Evolutionary conservation across 2,797 vertebrate species (phyloP), one percentile per base, ranked within the genome.

Genomic region (Aphelocoma californica): DNA sequence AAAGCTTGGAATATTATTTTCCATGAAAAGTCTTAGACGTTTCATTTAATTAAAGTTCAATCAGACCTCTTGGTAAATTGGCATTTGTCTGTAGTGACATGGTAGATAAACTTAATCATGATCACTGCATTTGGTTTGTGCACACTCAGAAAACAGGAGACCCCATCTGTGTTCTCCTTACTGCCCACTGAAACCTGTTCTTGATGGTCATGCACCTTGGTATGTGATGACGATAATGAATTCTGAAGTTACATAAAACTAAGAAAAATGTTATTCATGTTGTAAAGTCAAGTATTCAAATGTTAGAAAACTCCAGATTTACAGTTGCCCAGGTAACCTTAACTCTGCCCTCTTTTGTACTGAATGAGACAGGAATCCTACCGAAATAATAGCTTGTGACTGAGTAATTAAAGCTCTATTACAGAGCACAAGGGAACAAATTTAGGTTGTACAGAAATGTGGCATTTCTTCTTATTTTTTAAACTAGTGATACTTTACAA

Each of bases 361-460:
- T 79, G 92, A 96, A 91, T 71, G 84, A 97, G 95, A 88, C 77
- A 95, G 92, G 92, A 90, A 92, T 84, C 89, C 89, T 90, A 88
- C 50, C 0, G 7, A 94, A 96, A 92, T 75, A 95, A 90, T 60
- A 88, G 82, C 91, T 87, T 90, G 56, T 81, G 77, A 90, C 93
- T 90, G 81, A 86, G 62, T 90, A 94, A 92, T 96, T 94, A 91
- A 94, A 90, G 77, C 82, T 81, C 84, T 96, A 25, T 90, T 72
- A 92, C 77, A 83, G 77, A 91, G 81, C 85, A 86, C 32, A 80
- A 50, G 56, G 70, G 85, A 91, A 72, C 58, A 84, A 91, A 88
- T 86, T 91, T n/a, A 92, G 64, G 58, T 45, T 34, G 87, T 45
- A 65, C 3, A 14, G 57, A 91, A 86, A 88, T 72, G 40, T 57